Base-by-base conservation (phyloP, 2,113 vertebrate species). In the Proterorhinus semilunaris region DNA sequence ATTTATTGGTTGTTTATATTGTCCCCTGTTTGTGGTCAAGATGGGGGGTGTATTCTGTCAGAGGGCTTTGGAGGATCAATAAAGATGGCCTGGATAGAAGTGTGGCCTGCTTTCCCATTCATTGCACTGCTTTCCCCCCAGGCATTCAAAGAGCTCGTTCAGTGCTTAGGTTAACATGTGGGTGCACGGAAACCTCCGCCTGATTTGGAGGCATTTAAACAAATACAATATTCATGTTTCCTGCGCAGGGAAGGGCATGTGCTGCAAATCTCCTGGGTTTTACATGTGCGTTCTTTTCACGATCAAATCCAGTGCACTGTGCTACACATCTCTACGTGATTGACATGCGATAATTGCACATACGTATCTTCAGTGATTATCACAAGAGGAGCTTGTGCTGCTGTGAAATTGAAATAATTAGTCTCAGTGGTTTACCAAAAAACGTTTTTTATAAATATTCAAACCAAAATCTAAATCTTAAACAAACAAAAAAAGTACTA, bases 1-100 rank as follows among this genome's bases (percentile, higher is more conserved):
- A 89, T 91, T 91, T 92, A 90, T 92, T 92, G 89, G 83, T 92
- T 91, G 80, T 88, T 92, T 82, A 82, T 86, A 85, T 86, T 83
- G 76, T 83, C 71, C 81, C 82, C 69, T 78, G 78, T 76, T 88
- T 82, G 75, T 81, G 83, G 86, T 87, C 80, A 86, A 88, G 74
- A 79, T 71, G 45, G 68, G 68, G 78, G 83, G 57, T 68, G 74
- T 75, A 87, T 72, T 82, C 75, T 90, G 86, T 90, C 84, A 90
- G 84, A 76, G 79, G 75, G 82, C 74, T 86, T 85, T 87, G 76
- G 84, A 87, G 85, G 89, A 91, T 92, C 89, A 93, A 92, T 93
- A 93, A 92, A 94, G 83, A 89, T 84, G 84, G 90, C 87, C 86
- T 88, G 83, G 85, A 91, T 91, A 88, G 86, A 90, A 87, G 27